Percentiles rank a stretch among this genome's conserved stretches.
These are phyloP conservation scores for Gobiocypris rarus DNA, from an alignment of 2,113 vertebrate genomes.

Conservation along the genomic window DNA sequence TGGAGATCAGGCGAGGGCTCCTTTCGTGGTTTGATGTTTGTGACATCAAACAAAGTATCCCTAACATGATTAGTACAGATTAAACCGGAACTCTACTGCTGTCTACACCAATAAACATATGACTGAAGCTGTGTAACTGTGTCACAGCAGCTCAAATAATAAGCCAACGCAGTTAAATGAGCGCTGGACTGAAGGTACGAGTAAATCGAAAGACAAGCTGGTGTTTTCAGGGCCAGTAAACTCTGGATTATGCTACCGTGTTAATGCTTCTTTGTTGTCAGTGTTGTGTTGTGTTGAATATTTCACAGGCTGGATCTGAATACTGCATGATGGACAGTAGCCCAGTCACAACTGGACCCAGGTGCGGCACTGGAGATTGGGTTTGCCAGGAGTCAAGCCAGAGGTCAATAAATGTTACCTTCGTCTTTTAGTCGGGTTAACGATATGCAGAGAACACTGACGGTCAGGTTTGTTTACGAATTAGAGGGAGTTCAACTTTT, in stretches of 20 bases:
- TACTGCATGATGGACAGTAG: constrained; percentile 48
- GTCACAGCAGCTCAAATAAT: neutral
- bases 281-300: constrained; percentile 54
- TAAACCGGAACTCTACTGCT: neutral
- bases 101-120: neutral
- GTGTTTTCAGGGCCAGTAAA: neutral
- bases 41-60: constrained; percentile 18
- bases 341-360: neutral
- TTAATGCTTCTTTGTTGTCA: constrained; percentile 45
- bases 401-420: constrained; percentile 57
- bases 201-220: neutral
- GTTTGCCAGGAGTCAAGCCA: constrained; percentile 62
- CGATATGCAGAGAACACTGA: constrained; percentile 57
- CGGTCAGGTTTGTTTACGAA: constrained; percentile 28
- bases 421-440: constrained; percentile 54
- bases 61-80: constrained; percentile 20
- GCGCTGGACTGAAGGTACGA: neutral
- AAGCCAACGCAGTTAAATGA: neutral
- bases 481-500: neutral
- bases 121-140: neutral
- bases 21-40: constrained; percentile 11
- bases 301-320: constrained; percentile 58
- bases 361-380: constrained; percentile 51
- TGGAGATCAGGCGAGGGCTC: neutral
- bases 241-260: constrained; percentile 14